These are phyloP conservation scores for Diabrotica undecimpunctata DNA, from an alignment of 1,140 invertebrate genomes.

Conservation along the genomic window DNA sequence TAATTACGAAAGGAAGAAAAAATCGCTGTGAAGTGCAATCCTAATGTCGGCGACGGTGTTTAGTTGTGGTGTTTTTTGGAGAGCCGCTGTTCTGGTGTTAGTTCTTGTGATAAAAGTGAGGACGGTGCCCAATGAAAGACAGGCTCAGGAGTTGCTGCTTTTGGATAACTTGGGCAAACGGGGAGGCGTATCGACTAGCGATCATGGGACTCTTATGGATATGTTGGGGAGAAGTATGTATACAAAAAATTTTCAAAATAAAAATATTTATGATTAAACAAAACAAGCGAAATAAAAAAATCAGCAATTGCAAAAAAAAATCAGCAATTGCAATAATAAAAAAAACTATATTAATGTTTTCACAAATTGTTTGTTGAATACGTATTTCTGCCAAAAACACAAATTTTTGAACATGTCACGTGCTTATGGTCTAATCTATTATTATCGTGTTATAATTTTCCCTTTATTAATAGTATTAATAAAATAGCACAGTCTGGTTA, in stretches of 20 bases:
- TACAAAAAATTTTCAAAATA: neutral
- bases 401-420: too few relatives aligned
- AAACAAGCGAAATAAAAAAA: too few relatives aligned
- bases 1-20: neutral
- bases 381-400: too few relatives aligned
- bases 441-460: too few relatives aligned
- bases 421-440: too few relatives aligned
- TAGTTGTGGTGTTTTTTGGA: conserved; percentile 20
- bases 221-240: conserved; percentile 78
- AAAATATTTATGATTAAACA: neutral
- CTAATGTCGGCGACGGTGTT: conserved; percentile 1
- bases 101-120: conserved; percentile 33
- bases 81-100: conserved; percentile 26
- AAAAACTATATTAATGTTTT: too few relatives aligned
- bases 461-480: too few relatives aligned
- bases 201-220: conserved; percentile 72
- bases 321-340: too few relatives aligned
- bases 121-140: conserved; percentile 56
- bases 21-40: neutral
- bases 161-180: conserved; percentile 66
- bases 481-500: too few relatives aligned
- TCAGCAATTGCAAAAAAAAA: too few relatives aligned
- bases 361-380: too few relatives aligned
- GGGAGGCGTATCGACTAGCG: conserved; percentile 46
- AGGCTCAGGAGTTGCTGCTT: conserved; percentile 69